phyloP scores from a whole-genome alignment of 2,113 vertebrate species.

The Pelvicachromis taeniatus region DNA sequence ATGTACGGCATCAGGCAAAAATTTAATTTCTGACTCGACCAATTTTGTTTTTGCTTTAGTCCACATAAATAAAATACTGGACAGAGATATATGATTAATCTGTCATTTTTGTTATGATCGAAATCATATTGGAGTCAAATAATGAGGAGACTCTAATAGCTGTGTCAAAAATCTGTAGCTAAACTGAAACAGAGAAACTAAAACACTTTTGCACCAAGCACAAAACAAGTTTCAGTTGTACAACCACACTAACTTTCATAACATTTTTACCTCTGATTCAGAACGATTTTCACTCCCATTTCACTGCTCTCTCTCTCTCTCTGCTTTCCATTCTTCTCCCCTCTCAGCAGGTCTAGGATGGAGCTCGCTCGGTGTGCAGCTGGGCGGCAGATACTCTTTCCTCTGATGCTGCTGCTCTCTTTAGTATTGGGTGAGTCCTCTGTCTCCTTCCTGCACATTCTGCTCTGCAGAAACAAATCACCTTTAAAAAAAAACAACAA shows the following conservation, averaged over 20 bases:
- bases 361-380: constrained; percentile 17
- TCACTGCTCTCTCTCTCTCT: background rate
- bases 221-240: background rate
- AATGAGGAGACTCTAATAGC: background rate
- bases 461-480: background rate
- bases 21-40: background rate
- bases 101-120: background rate
- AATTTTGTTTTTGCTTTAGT: background rate
- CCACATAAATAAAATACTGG: background rate
- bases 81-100: background rate
- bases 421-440: constrained; percentile 51
- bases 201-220: background rate
- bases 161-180: background rate
- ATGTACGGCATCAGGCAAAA: background rate
- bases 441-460: background rate
- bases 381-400: constrained; percentile 23
- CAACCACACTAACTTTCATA: background rate
- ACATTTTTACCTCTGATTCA: background rate
- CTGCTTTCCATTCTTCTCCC: background rate
- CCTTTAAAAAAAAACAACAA: background rate
- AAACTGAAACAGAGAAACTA: background rate
- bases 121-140: background rate
- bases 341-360: constrained; percentile 59
- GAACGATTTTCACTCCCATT: background rate
- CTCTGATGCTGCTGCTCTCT: constrained; percentile 44